phyloP scores from a whole-genome alignment of 2,888 invertebrate species.

The Dimorphilus gyrociliatus region DNA sequence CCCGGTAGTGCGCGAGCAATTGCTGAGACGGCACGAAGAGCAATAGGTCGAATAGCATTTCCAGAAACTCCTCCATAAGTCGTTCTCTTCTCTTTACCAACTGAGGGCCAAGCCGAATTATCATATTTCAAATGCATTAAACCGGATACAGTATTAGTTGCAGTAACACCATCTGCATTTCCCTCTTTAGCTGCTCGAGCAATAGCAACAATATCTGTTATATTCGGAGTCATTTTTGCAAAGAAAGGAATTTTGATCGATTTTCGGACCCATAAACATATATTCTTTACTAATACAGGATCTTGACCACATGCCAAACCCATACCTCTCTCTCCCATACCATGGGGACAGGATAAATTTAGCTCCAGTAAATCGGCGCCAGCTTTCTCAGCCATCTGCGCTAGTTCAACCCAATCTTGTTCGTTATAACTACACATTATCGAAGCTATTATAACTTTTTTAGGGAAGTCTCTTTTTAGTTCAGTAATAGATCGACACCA shows the following conservation, averaged over 20 bases:
- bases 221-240: constrained; percentile 90
- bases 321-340: constrained; percentile 97
- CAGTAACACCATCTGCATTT: constrained; percentile 81
- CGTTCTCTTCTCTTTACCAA: constrained; percentile 60
- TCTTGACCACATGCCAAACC: constrained; percentile 90
- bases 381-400: constrained; percentile 51
- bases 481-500: constrained; percentile 78
- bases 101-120: constrained; percentile 75
- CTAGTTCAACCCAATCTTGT: constrained; percentile 70
- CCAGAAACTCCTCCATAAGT: constrained; percentile 89
- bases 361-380: constrained; percentile 88
- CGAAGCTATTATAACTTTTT: constrained; percentile 76
- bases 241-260: constrained; percentile 85
- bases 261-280: constrained; percentile 72
- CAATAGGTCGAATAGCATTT: constrained; percentile 86
- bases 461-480: constrained; percentile 75
- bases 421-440: constrained; percentile 81
- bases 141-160: constrained; percentile 91
- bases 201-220: constrained; percentile 75
- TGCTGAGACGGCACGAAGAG: constrained; percentile 71
- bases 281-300: constrained; percentile 66
- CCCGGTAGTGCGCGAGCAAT: constrained; percentile 66
- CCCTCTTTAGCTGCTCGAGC: constrained; percentile 78
- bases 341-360: constrained; percentile 93
- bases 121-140: constrained; percentile 69